phyloP scores from a whole-genome alignment of 2,797 vertebrate genomes.

The Mormyrus hasselquistii region DNA sequence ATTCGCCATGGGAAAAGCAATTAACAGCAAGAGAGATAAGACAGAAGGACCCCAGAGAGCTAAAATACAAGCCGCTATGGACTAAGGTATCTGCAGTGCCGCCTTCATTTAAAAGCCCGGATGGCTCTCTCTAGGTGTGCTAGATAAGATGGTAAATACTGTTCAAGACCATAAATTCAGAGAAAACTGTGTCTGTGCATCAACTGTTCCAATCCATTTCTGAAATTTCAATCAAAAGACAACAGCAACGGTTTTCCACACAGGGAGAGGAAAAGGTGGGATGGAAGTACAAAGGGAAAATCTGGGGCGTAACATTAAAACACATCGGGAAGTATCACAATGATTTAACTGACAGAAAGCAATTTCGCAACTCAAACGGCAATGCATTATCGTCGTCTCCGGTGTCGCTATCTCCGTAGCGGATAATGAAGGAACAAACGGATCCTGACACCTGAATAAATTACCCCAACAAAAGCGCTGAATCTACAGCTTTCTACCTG shows the following conservation, averaged over 20 bases:
- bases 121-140: constrained; percentile 4
- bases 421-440: constrained; percentile 9
- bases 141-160: constrained; percentile 9
- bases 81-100: neutral
- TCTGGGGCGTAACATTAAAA: neutral
- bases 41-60: constrained; percentile 1
- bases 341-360: constrained; percentile 20
- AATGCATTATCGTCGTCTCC: neutral
- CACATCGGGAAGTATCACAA: neutral
- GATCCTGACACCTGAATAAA: constrained; percentile 8
- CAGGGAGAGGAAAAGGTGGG: neutral
- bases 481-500: constrained; percentile 7
- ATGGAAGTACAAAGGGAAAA: neutral
- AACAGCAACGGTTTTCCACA: neutral
- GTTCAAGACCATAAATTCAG: neutral
- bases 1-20: constrained; percentile 6
- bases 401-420: neutral
- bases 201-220: neutral
- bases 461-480: constrained; percentile 11
- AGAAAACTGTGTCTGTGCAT: constrained; percentile 6
- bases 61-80: neutral
- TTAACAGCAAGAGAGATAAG: constrained; percentile 18
- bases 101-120: neutral
- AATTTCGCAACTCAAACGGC: neutral
- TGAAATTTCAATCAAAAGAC: constrained; percentile 17